Percentiles rank a stretch among this genome's conserved stretches.
Conservation (phyloP, 2,113 vertebrate species). For the Globicephala melas region DNA sequence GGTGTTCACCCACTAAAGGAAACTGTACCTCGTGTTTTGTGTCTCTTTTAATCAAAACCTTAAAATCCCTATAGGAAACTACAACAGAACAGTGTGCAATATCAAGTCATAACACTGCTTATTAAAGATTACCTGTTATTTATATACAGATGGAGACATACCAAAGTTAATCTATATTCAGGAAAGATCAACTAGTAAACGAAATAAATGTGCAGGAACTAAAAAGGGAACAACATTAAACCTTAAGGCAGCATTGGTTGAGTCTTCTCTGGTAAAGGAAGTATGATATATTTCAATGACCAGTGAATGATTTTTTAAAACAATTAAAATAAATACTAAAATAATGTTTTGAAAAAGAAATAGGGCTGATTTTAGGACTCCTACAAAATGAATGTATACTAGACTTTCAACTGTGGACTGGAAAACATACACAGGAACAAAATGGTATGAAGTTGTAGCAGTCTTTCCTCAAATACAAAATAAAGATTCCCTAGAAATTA, state of each 20-base stretch:
- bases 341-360: slow-evolving; percentile 38
- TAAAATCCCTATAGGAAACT: slow-evolving; percentile 24
- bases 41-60: slow-evolving; percentile 36
- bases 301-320: slow-evolving; percentile 37
- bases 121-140: slow-evolving; percentile 8
- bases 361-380: neutral
- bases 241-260: slow-evolving; percentile 61
- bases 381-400: neutral
- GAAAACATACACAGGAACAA: neutral
- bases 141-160: neutral
- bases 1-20: slow-evolving; percentile 42
- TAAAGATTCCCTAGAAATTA: slow-evolving; percentile 29
- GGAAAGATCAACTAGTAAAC: slow-evolving; percentile 15
- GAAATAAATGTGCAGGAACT: neutral
- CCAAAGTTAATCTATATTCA: neutral
- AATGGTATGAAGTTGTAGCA: neutral
- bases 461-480: slow-evolving; percentile 43
- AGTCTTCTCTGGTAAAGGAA: slow-evolving; percentile 43
- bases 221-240: neutral
- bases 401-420: slow-evolving; percentile 47
- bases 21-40: neutral
- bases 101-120: slow-evolving; percentile 2
- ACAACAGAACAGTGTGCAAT: neutral
- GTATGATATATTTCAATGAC: slow-evolving; percentile 34
- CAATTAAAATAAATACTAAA: slow-evolving; percentile 13